These are phyloP conservation scores for Lophura swinhoii DNA, from an alignment of 2,797 vertebrate genomes.

Conservation along the genomic window DNA sequence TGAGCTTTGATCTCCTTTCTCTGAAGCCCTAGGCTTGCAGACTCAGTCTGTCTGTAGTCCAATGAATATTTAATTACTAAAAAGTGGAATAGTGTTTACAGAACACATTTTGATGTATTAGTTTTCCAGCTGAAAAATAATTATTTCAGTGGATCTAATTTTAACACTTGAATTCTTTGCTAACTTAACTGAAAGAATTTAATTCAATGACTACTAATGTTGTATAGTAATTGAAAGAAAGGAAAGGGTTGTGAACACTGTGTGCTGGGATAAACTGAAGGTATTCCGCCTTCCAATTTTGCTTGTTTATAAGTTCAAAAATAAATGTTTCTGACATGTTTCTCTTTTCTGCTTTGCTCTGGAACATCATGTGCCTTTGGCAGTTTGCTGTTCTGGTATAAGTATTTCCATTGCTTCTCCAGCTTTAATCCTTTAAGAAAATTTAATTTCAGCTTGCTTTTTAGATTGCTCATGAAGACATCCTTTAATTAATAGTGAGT, in stretches of 20 bases:
- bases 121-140: background rate
- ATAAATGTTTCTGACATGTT: slow-evolving; percentile 51
- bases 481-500: slow-evolving; percentile 23
- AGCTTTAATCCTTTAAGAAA: slow-evolving; percentile 40
- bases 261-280: background rate
- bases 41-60: background rate
- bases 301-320: slow-evolving; percentile 21
- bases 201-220: background rate
- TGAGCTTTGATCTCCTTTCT: slow-evolving; percentile 5
- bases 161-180: slow-evolving; percentile 1
- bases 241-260: background rate
- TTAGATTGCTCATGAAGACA: slow-evolving; percentile 14
- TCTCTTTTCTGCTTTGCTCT: slow-evolving; percentile 22
- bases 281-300: slow-evolving; percentile 11
- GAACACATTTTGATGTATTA: background rate
- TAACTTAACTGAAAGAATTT: background rate
- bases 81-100: slow-evolving; percentile 18
- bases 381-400: slow-evolving; percentile 35
- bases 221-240: background rate
- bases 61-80: slow-evolving; percentile 43
- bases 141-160: slow-evolving; percentile 1
- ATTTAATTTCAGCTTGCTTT: slow-evolving; percentile 52
- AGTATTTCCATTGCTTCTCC: slow-evolving; percentile 30
- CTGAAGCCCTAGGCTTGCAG: background rate
- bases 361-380: slow-evolving; percentile 64